These are phyloP conservation scores for Fukomys damarensis DNA, from an alignment of 2,113 vertebrate genomes.

Conservation along the genomic window DNA sequence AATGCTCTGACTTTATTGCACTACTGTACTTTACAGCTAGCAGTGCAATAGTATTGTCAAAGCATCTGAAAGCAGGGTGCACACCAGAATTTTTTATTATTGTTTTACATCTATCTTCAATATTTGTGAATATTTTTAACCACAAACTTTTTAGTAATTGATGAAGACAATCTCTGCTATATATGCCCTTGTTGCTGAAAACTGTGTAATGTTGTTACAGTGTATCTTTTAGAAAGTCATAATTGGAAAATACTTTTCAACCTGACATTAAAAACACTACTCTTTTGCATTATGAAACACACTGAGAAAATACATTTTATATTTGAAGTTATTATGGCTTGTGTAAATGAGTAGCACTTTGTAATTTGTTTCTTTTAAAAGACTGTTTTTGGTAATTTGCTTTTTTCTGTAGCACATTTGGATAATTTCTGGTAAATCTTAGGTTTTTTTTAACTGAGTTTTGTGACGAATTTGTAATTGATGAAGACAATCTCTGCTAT, in stretches of 20 bases:
- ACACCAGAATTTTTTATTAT: constrained; percentile 71
- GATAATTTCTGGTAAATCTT: constrained; percentile 25
- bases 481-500: constrained; percentile 31
- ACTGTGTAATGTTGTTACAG: constrained; percentile 41
- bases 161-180: constrained; percentile 31
- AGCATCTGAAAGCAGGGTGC: constrained; percentile 93
- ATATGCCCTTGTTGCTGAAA: constrained; percentile 57
- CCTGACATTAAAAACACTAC: constrained; percentile 41
- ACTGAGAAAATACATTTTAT: constrained; percentile 31
- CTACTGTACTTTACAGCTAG: constrained; percentile 98
- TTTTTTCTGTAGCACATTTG: constrained; percentile 51
- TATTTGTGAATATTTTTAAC: constrained; percentile 69
- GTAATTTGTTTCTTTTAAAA: constrained; percentile 51
- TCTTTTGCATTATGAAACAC: constrained; percentile 37
- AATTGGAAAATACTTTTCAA: constrained; percentile 5
- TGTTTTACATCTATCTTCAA: constrained; percentile 65
- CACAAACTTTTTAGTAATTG: constrained; percentile 28
- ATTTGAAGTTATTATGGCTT: constrained; percentile 35
- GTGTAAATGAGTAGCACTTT: constrained; percentile 40
- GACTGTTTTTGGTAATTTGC: neutral
- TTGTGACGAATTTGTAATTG: constrained; percentile 40
- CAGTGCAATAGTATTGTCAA: constrained; percentile 99
- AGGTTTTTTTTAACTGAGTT: constrained; percentile 48
- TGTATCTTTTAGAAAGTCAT: constrained; percentile 46
- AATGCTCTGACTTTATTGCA: constrained; percentile 99